These are phyloP conservation scores for Xestia rhomboidea DNA, from an alignment of 2,888 invertebrate species.

Conservation along the genomic window DNA sequence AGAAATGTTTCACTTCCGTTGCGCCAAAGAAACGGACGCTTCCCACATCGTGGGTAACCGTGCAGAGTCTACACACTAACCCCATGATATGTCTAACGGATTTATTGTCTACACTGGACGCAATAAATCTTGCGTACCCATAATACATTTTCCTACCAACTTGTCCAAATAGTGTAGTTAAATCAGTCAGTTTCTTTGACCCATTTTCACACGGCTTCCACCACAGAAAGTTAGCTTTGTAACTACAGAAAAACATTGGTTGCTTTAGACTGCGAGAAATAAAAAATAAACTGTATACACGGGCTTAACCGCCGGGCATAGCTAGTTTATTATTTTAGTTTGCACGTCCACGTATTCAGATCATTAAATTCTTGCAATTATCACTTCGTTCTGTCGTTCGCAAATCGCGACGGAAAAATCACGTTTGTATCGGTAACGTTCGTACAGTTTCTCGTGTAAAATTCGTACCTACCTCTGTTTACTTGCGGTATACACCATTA, in stretches of 20 bases:
- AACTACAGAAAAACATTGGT: background rate
- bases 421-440: conserved; percentile 36
- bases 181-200: background rate
- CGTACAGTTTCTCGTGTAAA: conserved; percentile 36
- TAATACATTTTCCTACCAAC: conserved; percentile 38
- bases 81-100: conserved; percentile 49
- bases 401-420: conserved; percentile 34
- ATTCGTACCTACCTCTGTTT: conserved; percentile 44
- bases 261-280: conserved; percentile 7
- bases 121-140: conserved; percentile 36
- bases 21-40: conserved; percentile 36
- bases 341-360: conserved; percentile 34
- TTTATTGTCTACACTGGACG: conserved; percentile 48
- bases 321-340: conserved; percentile 39
- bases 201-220: background rate
- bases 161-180: conserved; percentile 22
- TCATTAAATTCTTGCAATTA: conserved; percentile 59
- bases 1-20: conserved; percentile 17
- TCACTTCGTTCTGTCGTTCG: conserved; percentile 43
- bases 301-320: background rate
- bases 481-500: conserved; percentile 52
- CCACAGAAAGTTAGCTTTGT: background rate
- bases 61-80: conserved; percentile 39
- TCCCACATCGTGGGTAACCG: conserved; percentile 27
- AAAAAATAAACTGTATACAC: conserved; percentile 12